These are phyloP conservation scores for Terrapene triunguis DNA, from an alignment of 2,113 vertebrate genomes.

Conservation along the genomic window DNA sequence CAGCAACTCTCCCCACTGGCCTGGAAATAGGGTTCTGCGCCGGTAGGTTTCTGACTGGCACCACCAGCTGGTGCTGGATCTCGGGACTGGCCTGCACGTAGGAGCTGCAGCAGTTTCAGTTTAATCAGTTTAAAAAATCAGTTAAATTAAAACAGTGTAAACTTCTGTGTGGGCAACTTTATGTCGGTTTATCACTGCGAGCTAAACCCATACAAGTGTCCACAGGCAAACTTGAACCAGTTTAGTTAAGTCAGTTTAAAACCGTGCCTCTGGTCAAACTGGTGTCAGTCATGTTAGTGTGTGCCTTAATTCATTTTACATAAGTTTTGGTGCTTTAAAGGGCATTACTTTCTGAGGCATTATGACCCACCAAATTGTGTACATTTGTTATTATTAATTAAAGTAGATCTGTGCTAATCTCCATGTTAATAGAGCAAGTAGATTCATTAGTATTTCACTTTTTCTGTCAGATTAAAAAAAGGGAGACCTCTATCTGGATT, in stretches of 20 bases:
- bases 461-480: fast-evolving
- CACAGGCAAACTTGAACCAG: background rate
- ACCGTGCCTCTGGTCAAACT: no score
- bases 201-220: fast-evolving
- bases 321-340: background rate
- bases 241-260: background rate
- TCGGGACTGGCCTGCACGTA: background rate
- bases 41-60: no score
- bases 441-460: background rate
- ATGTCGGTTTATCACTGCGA: fast-evolving
- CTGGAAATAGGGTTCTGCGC: background rate
- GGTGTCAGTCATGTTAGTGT: fast-evolving
- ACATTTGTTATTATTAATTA: fast-evolving
- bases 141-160: fast-evolving
- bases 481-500: background rate
- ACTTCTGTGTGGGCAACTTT: fast-evolving
- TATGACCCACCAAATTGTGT: fast-evolving
- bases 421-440: fast-evolving
- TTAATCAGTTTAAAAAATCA: background rate
- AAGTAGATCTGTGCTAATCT: background rate
- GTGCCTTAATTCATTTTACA: fast-evolving
- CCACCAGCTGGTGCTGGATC: background rate
- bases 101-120: background rate
- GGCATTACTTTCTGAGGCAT: background rate
- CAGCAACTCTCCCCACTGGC: background rate